phyloP scores from a whole-genome alignment of 2,797 vertebrate species.

The Ceryle rudis region DNA sequence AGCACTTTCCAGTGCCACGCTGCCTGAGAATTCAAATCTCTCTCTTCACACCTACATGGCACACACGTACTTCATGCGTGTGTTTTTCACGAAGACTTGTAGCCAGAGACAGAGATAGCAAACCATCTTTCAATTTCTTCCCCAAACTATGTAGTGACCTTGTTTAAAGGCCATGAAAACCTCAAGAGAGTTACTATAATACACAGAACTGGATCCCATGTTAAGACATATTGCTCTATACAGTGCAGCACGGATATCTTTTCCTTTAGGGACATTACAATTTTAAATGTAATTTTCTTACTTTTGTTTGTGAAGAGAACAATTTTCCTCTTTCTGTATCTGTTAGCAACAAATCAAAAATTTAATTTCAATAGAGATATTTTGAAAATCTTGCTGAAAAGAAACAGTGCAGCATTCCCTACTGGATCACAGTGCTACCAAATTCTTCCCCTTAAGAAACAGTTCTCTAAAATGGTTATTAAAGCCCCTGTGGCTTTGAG shows the following conservation, averaged over 20 bases:
- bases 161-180: not conserved
- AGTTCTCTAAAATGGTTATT: not conserved
- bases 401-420: not conserved
- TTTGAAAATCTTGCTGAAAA: constrained; percentile 22
- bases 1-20: not conserved
- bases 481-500: not conserved
- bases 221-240: not conserved
- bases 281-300: constrained; percentile 18
- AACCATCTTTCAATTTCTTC: not conserved
- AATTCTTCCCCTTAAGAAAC: not conserved
- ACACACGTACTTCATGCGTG: not conserved
- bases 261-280: not conserved
- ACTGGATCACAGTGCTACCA: not conserved
- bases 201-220: not conserved
- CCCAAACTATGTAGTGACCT: not conserved
- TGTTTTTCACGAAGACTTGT: not conserved
- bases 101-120: not conserved
- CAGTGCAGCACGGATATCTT: not conserved
- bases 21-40: not conserved
- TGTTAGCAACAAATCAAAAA: constrained; percentile 26
- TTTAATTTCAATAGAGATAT: not conserved
- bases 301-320: not conserved
- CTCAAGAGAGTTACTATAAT: not conserved
- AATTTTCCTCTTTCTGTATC: not conserved
- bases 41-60: not conserved